Base-by-base conservation (phyloP, 2,888 invertebrate species). In the Caenorhabditis sp. region DNA sequence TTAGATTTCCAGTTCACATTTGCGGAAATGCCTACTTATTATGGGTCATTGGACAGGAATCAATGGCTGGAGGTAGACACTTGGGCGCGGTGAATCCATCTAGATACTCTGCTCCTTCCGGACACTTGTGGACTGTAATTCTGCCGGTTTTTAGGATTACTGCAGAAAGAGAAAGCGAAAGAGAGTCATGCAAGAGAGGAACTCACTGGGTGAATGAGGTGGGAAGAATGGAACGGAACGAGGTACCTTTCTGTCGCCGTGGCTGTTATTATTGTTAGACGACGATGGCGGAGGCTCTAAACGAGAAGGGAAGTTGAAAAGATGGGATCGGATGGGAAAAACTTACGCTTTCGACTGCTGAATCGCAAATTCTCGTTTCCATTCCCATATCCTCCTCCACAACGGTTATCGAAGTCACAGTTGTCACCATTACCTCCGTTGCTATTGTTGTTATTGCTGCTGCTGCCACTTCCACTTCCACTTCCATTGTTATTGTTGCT, bases 1-100 rank as follows among this genome's bases (percentile, higher is more conserved):
- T n/a, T n/a, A n/a, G n/a, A n/a, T n/a, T n/a, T n/a, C n/a, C n/a
- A n/a, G n/a, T n/a, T n/a, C n/a, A n/a, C n/a, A n/a, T n/a, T n/a
- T n/a, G 15, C 7, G 24, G 27, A 20, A 22, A 17, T 20, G n/a
- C 45, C 27, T 17, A 74, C 70, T 50, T 70, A 43, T 73, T 78
- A 58, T 82, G 82, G 46, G 61, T 72, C 70, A 79, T 39, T 2
- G 82, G 82, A 72, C 82, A 82, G 2, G 82, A 82, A 58, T 82
- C 82, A 17, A 80, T 61, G 13, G 76, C 82, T 30, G 82, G 82
- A 50, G 80, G 82, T 32, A 58, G 56, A 52, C 82, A 82, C 61
- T 77, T 73, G 13, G 82, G 80, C 8, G 70, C 71, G 8, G 32
- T 53, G 39, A 56, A 46, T 24, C 75, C 65, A 32, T 74, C 59